Evolutionary conservation across 92 coral and sea anemone genomes (phyloP), one percentile per base, ranked within the genome.

Genomic region (Epizoanthus stellaris): DNA sequence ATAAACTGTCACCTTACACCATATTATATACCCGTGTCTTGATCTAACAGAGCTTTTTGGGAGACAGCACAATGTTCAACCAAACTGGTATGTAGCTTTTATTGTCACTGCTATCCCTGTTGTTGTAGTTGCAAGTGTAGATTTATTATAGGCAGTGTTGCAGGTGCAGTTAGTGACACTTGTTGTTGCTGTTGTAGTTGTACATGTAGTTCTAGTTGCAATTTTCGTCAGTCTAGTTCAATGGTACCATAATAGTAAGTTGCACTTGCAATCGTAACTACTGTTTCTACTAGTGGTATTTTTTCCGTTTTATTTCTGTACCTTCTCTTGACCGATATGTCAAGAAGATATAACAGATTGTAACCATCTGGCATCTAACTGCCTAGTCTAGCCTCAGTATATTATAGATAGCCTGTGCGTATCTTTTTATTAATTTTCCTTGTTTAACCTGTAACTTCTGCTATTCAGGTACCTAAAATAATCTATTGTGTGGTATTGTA

Each of bases 51-150:
- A 96, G 64, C 89, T 96, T 54, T 96, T 96, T 91, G 98, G 98
- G 10, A 86, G 99, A 23, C 99, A 90, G 67, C 99, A 96, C 86
- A 96, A 96, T 39, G 95, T 96, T 15, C 99, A 96, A 77, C 99
- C 99, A 3, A 96, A 96, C 94, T 95, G 98, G 98, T 94, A 75
- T 36, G 93, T 58, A 60, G 43, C 34, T 20, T n/a, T 42, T 21
- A 39, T 58, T 42, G 12, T 0, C 14, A 20, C 42, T 17, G 25
- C 81, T 14, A 19, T 76, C 42, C 4, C 15, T 68, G 45, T 21
- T 49, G 13, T 49, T 52, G 12, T 52, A 52, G 30, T 61, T 14
- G n/a, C 13, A 4, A 74, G 23, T 38, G 20, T 16, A 40, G 43
- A 30, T 30, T 30, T 30, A 1, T 0, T 30, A 30, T 30, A 30